Evolutionary conservation across 2,888 invertebrate species (phyloP).

Genomic region (Opisthograptis luteolata): DNA sequence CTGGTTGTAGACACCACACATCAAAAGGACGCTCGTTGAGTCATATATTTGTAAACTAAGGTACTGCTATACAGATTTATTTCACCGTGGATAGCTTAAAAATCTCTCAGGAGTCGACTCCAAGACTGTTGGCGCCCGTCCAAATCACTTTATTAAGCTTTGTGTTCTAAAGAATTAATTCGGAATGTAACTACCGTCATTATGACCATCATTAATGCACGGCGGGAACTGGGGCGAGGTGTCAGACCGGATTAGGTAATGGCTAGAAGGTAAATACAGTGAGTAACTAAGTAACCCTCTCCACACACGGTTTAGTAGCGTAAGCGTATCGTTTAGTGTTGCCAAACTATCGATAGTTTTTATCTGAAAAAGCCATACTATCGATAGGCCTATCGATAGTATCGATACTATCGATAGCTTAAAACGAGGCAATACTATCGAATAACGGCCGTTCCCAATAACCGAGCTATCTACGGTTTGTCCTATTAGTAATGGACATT

Average conservation of each 20-base stretch:
- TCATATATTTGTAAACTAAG: not conserved
- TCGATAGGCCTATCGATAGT: too few species aligned
- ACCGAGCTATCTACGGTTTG: too few species aligned
- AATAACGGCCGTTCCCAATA: too few species aligned
- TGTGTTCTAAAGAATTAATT: conserved; percentile 46
- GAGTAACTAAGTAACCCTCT: not conserved
- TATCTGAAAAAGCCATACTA: too few species aligned
- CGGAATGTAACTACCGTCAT: conserved; percentile 33
- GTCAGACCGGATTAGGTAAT: conserved; percentile 4
- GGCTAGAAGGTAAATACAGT: not conserved
- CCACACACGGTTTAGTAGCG: not conserved
- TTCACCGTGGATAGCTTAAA: not conserved
- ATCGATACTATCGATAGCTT: too few species aligned
- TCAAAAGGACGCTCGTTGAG: too few species aligned
- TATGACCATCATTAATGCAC: conserved; percentile 16
- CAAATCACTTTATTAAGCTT: conserved; percentile 49
- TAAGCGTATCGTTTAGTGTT: too few species aligned
- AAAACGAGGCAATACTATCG: too few species aligned
- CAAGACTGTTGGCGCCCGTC: conserved; percentile 36
- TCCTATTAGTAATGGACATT: too few species aligned
- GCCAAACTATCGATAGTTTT: too few species aligned
- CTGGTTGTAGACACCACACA: too few species aligned
- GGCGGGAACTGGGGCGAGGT: not conserved
- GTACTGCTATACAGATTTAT: not conserved
- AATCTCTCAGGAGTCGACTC: conserved; percentile 12